These are phyloP conservation scores for Lytechinus variegatus DNA, from an alignment of 35 echinoderm and acorn worm species.

Conservation along the genomic window DNA sequence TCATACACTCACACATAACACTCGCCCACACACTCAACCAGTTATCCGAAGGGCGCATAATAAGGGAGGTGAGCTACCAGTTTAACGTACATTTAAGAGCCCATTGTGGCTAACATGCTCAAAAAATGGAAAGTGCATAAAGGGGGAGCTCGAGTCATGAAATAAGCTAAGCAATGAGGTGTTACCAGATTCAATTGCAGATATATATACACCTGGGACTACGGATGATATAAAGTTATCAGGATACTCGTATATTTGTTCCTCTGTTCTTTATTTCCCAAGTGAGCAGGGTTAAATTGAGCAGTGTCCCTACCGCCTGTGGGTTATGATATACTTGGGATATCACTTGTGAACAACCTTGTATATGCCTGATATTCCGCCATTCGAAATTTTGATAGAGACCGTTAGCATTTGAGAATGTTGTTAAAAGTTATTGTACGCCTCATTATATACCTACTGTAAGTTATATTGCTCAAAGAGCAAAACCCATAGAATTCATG, in stretches of 20 bases:
- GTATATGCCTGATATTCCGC: too few relatives aligned
- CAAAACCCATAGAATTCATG: too few relatives aligned
- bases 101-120: not conserved
- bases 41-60: not conserved
- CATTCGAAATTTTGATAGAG: too few relatives aligned
- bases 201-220: not conserved
- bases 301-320: not conserved
- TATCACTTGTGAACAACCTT: too few relatives aligned
- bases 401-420: too few relatives aligned
- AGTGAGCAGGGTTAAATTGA: not conserved
- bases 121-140: not conserved
- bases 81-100: not conserved
- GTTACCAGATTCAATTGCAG: not conserved
- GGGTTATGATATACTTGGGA: too few relatives aligned
- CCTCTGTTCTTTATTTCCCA: conserved; percentile 1
- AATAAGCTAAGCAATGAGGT: conserved; percentile 11
- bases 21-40: not conserved
- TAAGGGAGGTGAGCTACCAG: not conserved
- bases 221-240: not conserved
- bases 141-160: not conserved
- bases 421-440: too few relatives aligned
- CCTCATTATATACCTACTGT: too few relatives aligned
- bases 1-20: not conserved
- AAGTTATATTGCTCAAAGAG: too few relatives aligned
- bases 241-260: not conserved